A percentile compares a stretch with the other conserved stretches of the same genome.
Conservation (phyloP, 2,888 invertebrate genomes). For the Tupiocoris notatus region DNA sequence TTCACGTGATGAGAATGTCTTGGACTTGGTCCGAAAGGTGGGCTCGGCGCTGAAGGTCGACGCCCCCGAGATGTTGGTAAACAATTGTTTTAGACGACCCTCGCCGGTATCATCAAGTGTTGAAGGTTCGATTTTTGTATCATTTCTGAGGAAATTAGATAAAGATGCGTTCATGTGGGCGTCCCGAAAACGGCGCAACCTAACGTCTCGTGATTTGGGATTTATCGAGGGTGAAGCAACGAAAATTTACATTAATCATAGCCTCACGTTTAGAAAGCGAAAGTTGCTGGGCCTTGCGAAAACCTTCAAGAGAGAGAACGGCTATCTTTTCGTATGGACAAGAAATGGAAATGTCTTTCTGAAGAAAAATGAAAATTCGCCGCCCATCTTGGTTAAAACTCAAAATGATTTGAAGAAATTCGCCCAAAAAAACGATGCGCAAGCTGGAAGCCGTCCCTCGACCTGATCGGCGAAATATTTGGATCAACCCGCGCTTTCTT, state of each 20-base stretch:
- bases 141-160: conserved; percentile 11
- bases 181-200: background rate
- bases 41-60: background rate
- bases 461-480: no score
- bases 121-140: background rate
- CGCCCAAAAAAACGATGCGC: background rate
- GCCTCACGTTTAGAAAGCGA: background rate
- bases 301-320: background rate
- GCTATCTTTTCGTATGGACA: background rate
- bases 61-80: background rate
- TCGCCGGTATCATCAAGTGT: background rate
- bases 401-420: background rate
- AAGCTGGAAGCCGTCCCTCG: background rate
- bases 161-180: conserved; percentile 5
- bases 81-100: conserved; percentile 1
- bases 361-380: background rate
- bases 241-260: no score
- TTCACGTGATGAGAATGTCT: background rate
- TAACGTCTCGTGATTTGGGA: background rate
- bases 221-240: conserved; percentile 6
- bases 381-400: background rate
- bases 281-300: background rate
- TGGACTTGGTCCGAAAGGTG: background rate
- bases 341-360: background rate
- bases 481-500: no score